phyloP scores from a whole-genome alignment of 2,888 invertebrate genomes.

The Drosophila parthenogenetica region DNA sequence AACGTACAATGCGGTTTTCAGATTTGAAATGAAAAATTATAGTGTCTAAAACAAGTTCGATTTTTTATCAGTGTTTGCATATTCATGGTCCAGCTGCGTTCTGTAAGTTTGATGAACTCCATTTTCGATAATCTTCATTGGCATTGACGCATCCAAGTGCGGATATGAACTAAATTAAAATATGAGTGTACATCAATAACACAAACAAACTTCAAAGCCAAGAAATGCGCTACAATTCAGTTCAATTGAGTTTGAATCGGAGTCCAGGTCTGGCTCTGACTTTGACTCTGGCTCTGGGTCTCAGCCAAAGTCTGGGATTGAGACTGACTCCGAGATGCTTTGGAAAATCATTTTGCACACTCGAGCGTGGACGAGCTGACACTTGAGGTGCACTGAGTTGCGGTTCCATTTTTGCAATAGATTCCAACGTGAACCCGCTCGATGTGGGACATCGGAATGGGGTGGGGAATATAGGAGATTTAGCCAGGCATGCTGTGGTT shows the following conservation, averaged over 20 bases:
- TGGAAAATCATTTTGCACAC: slow-evolving; percentile 71
- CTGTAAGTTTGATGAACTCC: slow-evolving; percentile 61
- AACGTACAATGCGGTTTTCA: too few species aligned
- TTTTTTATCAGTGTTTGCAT: too few species aligned
- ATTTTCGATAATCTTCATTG: slow-evolving; percentile 60
- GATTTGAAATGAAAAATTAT: too few species aligned
- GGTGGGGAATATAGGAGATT: slow-evolving; percentile 3
- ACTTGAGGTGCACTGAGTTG: slow-evolving; percentile 46
- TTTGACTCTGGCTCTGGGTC: not conserved
- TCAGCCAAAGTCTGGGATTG: not conserved
- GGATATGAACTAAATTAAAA: slow-evolving; percentile 68
- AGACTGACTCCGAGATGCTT: slow-evolving; percentile 32
- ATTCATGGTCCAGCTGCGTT: not conserved
- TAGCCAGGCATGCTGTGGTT: slow-evolving; percentile 46
- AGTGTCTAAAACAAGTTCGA: too few species aligned
- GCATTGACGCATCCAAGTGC: slow-evolving; percentile 35
- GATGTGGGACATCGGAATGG: not conserved
- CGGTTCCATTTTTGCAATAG: slow-evolving; percentile 66
- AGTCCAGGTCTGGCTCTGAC: not conserved
- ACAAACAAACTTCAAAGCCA: slow-evolving; percentile 33
- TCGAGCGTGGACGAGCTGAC: slow-evolving; percentile 63
- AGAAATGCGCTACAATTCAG: slow-evolving; percentile 21
- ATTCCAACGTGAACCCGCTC: slow-evolving; percentile 46
- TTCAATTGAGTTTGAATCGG: slow-evolving; percentile 5
- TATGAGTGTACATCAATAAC: slow-evolving; percentile 34